These are phyloP conservation scores for Heliconius charithonia DNA, from an alignment of 2,888 invertebrate genomes.

Conservation along the genomic window DNA sequence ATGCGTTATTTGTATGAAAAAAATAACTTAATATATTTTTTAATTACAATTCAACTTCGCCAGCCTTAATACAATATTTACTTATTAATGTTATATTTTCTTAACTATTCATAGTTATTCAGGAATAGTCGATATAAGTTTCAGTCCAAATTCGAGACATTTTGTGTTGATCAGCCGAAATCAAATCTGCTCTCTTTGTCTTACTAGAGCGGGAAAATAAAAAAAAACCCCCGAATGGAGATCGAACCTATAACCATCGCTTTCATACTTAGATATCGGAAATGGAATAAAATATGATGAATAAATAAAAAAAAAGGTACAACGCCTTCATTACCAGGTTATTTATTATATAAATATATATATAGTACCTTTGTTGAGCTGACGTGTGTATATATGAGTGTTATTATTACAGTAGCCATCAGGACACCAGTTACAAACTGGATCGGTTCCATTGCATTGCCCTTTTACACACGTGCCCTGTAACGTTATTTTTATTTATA, in stretches of 20 bases:
- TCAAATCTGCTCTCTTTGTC: too few relatives aligned
- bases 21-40: too few relatives aligned
- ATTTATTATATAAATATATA: neutral
- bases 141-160: too few relatives aligned
- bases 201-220: too few relatives aligned
- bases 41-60: too few relatives aligned
- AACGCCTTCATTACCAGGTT: neutral
- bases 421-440: constrained; percentile 76
- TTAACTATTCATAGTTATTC: too few relatives aligned
- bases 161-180: too few relatives aligned
- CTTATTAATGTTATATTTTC: too few relatives aligned
- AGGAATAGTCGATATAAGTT: too few relatives aligned
- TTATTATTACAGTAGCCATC: constrained; percentile 79
- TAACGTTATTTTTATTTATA: neutral
- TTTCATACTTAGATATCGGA: neutral
- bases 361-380: constrained; percentile 65
- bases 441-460: constrained; percentile 72
- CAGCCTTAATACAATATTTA: too few relatives aligned
- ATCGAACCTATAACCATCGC: too few relatives aligned
- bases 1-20: neutral
- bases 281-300: neutral
- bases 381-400: constrained; percentile 67
- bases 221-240: too few relatives aligned
- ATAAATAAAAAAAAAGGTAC: neutral
- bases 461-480: constrained; percentile 80